Evolutionary conservation across 2,113 vertebrate species (phyloP).

Genomic region (Cyprinus carpio): DNA sequence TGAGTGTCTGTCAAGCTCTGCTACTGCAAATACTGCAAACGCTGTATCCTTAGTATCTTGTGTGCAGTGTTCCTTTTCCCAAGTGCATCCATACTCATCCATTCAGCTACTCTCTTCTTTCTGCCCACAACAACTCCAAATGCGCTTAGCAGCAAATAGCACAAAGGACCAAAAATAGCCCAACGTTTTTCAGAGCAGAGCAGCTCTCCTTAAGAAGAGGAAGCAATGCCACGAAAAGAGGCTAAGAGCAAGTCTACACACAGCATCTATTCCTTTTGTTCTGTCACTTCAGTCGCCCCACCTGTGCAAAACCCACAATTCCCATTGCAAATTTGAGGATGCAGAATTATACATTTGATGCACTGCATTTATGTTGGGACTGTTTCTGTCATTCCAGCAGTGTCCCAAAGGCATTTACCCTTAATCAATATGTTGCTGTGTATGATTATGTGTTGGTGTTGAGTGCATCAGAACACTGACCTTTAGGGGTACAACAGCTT

Average conservation of each 20-base stretch:
- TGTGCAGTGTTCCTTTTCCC: conserved; percentile 50
- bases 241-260: conserved; percentile 22
- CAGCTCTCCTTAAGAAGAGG: conserved; percentile 66
- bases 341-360: neutral
- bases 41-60: conserved; percentile 61
- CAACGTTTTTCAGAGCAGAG: conserved; percentile 73
- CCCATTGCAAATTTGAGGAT: neutral
- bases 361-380: neutral
- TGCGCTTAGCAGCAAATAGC: conserved; percentile 77
- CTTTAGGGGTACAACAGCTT: neutral
- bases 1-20: conserved; percentile 31
- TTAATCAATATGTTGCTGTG: neutral
- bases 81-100: conserved; percentile 49
- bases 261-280: conserved; percentile 1
- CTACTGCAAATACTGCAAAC: conserved; percentile 46
- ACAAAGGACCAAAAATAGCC: conserved; percentile 81
- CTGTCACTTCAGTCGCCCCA: neutral
- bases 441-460: neutral
- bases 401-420: neutral
- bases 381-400: neutral
- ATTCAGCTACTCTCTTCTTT: conserved; percentile 47
- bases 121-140: conserved; percentile 69
- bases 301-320: conserved; percentile 9
- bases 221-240: conserved; percentile 46
- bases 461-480: neutral